Evolutionary conservation across 1,140 invertebrate species (phyloP).

Genomic region (Sarcophaga bullata): DNA sequence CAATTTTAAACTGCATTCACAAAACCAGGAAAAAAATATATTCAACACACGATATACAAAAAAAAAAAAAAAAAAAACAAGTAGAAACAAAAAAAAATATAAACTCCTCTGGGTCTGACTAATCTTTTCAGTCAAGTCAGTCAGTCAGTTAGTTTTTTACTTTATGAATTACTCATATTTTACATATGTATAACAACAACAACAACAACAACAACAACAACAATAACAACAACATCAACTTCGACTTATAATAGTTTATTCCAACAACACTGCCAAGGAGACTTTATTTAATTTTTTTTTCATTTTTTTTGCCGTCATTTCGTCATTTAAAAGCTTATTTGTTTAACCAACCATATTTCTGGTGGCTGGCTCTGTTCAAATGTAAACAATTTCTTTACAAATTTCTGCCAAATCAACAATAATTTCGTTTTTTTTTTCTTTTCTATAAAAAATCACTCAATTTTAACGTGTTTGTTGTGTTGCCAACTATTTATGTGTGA

Average conservation of each 20-base stretch:
- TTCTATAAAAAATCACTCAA: not conserved
- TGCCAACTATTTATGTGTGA: not conserved
- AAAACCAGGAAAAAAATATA: constrained; percentile 14
- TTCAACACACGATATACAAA: no score
- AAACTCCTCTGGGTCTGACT: constrained; percentile 24
- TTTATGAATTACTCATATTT: constrained; percentile 19
- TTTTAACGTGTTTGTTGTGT: not conserved
- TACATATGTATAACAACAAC: not conserved
- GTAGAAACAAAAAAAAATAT: not conserved
- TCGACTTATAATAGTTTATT: not conserved
- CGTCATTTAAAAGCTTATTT: no score
- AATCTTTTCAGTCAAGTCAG: not conserved
- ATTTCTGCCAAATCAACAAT: not conserved
- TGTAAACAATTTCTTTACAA: no score
- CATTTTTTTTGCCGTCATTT: no score
- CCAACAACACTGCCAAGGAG: constrained; percentile 22
- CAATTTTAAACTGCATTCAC: not conserved
- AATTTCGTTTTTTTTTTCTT: not conserved
- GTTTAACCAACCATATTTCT: no score
- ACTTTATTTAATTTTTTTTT: not conserved
- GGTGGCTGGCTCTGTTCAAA: no score
- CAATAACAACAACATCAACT: not conserved
- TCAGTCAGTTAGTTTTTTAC: no score
- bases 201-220: constrained; percentile 3
- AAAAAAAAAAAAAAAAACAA: no score